Evolutionary conservation across 35 echinoderm and acorn worm genomes (phyloP).

Genomic region (Lytechinus pictus): DNA sequence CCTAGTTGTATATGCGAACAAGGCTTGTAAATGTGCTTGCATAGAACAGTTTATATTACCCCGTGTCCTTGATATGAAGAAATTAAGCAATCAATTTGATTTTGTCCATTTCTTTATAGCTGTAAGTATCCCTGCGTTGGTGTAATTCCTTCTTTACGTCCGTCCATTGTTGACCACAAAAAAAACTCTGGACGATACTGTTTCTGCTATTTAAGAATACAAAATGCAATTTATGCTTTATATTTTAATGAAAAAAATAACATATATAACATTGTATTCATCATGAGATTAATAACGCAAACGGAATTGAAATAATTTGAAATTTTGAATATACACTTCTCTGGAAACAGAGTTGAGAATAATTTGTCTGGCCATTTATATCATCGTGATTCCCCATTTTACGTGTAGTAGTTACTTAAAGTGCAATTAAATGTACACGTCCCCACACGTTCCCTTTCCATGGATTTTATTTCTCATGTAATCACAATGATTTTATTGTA

Average conservation of each 20-base stretch:
- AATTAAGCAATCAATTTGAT: not conserved
- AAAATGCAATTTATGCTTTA: not conserved
- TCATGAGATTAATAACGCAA: not conserved
- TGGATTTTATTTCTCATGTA: not conserved
- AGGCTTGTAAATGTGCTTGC: not conserved
- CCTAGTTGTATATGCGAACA: not conserved
- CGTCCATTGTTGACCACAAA: not conserved
- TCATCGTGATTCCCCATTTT: not conserved
- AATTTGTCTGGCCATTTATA: not conserved
- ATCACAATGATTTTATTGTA: no score
- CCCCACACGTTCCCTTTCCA: not conserved
- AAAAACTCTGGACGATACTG: not conserved
- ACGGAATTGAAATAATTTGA: not conserved
- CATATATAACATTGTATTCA: not conserved
- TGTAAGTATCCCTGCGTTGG: not conserved
- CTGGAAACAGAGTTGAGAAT: not conserved
- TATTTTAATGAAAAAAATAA: not conserved
- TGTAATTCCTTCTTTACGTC: not conserved
- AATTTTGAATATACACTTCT: not conserved
- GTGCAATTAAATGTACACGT: conserved; percentile 18
- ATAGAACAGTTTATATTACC: not conserved
- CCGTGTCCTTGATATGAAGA: not conserved
- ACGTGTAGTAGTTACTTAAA: not conserved
- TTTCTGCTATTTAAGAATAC: not conserved
- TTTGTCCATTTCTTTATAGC: not conserved